phyloP scores from a whole-genome alignment of 2,113 vertebrate genomes.

The Chionis minor region DNA sequence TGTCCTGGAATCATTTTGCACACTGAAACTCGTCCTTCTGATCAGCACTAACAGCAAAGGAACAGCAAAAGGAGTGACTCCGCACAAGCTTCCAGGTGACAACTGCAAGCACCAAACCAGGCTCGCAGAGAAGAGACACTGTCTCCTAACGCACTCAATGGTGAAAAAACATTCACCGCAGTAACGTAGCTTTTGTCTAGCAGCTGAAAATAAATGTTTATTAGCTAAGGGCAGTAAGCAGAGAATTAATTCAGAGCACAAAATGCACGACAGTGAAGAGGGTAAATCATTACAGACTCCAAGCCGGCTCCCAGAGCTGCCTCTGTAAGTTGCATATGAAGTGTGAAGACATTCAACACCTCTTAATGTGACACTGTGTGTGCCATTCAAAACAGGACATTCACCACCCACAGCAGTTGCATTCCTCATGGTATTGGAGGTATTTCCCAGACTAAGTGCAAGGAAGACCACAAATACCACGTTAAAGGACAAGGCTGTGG shows the following conservation, averaged over 20 bases:
- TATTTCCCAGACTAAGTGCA: conserved; percentile 40
- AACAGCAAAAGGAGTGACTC: background rate
- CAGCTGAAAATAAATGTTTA: background rate
- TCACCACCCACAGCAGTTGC: conserved; percentile 24
- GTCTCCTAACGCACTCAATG: accelerated
- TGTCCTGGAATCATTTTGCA: background rate
- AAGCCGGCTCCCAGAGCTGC: background rate
- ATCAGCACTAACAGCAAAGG: background rate
- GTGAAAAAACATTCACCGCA: background rate
- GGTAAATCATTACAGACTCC: background rate
- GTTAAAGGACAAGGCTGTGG: background rate
- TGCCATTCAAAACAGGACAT: conserved; percentile 44
- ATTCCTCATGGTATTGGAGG: conserved; percentile 23
- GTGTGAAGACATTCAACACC: conserved; percentile 34
- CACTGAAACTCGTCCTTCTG: background rate
- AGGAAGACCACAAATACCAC: background rate
- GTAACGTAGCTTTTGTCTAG: background rate
- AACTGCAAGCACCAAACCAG: background rate
- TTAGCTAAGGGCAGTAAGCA: background rate
- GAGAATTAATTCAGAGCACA: background rate
- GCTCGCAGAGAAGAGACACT: background rate
- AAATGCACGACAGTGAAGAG: background rate
- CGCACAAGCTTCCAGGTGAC: background rate
- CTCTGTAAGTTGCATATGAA: background rate
- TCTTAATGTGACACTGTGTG: background rate